Conservation (phyloP, 2,888 invertebrate species). For the Metopia argyrocephala region DNA sequence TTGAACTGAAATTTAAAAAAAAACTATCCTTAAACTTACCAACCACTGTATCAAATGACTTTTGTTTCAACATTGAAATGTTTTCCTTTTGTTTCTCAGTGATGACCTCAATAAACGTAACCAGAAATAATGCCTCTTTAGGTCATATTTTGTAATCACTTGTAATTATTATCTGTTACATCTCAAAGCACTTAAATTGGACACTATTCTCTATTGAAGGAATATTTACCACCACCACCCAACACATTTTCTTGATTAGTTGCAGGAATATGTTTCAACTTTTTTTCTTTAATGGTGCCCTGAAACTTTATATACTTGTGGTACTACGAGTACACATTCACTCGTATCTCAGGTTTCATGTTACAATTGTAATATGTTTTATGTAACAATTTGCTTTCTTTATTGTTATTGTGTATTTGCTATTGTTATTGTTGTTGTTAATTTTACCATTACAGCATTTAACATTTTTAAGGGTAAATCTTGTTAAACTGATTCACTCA, state of each 20-base stretch:
- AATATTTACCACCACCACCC: slow-evolving; percentile 16
- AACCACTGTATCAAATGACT: neutral
- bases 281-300: neutral
- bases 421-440: slow-evolving; percentile 22
- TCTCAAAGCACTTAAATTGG: no score
- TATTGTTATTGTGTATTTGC: slow-evolving; percentile 19
- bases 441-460: slow-evolving; percentile 30
- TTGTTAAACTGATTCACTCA: slow-evolving; percentile 61
- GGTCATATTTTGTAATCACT: neutral
- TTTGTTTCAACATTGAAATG: neutral
- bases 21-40: no score
- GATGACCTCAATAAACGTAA: neutral
- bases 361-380: slow-evolving; percentile 54
- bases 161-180: neutral
- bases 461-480: slow-evolving; percentile 54
- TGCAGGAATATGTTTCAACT: neutral
- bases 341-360: slow-evolving; percentile 13
- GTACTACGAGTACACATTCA: neutral
- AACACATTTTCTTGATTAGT: slow-evolving; percentile 27
- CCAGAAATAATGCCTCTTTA: neutral
- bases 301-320: slow-evolving; percentile 40
- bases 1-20: no score
- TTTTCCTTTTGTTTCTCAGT: neutral
- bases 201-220: no score
- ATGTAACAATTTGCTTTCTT: slow-evolving; percentile 50